These are phyloP conservation scores for Adoxophyes honmai DNA, from an alignment of 1,140 invertebrate genomes.

Conservation along the genomic window DNA sequence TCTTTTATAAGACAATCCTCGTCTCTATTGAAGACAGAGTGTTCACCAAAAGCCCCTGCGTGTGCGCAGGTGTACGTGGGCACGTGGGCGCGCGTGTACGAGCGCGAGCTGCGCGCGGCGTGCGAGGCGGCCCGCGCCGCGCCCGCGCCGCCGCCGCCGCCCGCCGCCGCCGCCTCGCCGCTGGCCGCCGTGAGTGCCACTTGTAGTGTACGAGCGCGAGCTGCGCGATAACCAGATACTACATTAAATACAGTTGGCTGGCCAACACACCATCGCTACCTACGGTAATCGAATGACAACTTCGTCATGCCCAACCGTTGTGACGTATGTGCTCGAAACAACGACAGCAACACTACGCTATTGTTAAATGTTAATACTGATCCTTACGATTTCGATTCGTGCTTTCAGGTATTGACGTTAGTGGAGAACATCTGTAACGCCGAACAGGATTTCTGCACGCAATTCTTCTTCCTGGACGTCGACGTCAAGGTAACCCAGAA, in stretches of 20 bases:
- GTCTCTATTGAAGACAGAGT: too few relatives aligned
- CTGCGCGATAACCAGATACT: too few relatives aligned
- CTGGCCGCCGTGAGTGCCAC: conserved; percentile 32
- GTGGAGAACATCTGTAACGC: conserved; percentile 94
- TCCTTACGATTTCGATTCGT: neutral
- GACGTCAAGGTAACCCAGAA: conserved; percentile 41
- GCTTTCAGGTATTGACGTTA: conserved; percentile 85
- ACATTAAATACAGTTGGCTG: too few relatives aligned
- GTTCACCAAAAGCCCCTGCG: too few relatives aligned
- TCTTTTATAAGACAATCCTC: too few relatives aligned
- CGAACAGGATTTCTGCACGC: conserved; percentile 97
- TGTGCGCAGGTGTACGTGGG: conserved; percentile 41
- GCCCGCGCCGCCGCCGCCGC: conserved; percentile 16
- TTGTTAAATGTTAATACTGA: neutral
- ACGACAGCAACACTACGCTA: too few relatives aligned
- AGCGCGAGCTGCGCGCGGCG: conserved; percentile 48
- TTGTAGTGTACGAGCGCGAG: too few relatives aligned
- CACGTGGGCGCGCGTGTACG: conserved; percentile 52
- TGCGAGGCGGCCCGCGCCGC: conserved; percentile 62
- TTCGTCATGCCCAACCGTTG: too few relatives aligned
- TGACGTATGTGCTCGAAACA: too few relatives aligned
- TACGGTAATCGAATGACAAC: too few relatives aligned
- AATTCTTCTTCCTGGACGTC: conserved; percentile 92
- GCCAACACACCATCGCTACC: too few relatives aligned
- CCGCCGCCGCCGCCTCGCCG: conserved; percentile 33